Evolutionary conservation across 1,140 invertebrate genomes (phyloP).

Genomic region (Drosophila nasuta): DNA sequence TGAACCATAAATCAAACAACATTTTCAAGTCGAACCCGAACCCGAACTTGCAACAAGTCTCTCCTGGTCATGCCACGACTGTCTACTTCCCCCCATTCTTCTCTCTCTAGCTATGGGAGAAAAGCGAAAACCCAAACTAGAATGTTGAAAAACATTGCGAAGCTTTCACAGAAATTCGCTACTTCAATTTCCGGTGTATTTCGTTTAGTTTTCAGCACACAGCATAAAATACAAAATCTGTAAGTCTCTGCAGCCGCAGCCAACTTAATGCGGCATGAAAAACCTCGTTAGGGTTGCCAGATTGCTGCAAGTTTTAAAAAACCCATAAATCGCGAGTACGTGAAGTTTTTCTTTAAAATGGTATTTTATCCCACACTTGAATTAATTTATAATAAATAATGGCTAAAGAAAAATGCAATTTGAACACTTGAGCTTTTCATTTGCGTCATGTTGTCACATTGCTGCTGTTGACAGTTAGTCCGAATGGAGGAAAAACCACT

Average conservation of each 20-base stretch:
- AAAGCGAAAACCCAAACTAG: constrained; percentile 6
- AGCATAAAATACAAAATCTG: background rate
- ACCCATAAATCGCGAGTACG: background rate
- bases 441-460: background rate
- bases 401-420: background rate
- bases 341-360: background rate
- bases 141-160: constrained; percentile 21
- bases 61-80: too few species aligned
- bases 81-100: too few species aligned
- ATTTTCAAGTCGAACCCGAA: constrained; percentile 23
- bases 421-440: background rate
- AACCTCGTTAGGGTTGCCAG: constrained; percentile 6
- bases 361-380: too few species aligned
- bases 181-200: constrained; percentile 45
- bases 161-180: constrained; percentile 34
- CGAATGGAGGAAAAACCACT: background rate
- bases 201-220: constrained; percentile 2
- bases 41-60: background rate
- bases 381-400: too few species aligned
- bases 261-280: constrained; percentile 20
- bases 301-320: background rate
- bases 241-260: constrained; percentile 6
- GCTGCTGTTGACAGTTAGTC: background rate
- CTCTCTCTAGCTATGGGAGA: background rate
- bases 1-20: constrained; percentile 52